Evolutionary conservation across 2,888 invertebrate genomes (phyloP), one percentile per base, ranked within the genome.

Genomic region (Dasysyrphus tricinctus): DNA sequence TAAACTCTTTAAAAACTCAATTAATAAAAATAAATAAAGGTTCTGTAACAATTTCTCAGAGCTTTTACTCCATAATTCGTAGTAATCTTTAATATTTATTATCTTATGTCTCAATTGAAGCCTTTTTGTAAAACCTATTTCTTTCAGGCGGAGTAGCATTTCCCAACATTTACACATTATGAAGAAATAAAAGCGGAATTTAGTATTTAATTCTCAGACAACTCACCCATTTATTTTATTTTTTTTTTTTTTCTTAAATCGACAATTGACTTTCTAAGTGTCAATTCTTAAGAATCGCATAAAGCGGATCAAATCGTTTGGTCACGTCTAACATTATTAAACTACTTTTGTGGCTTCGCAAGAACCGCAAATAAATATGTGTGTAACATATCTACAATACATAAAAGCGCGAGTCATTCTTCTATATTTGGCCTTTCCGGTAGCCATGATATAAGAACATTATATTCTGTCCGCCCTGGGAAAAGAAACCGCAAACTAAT

Each of bases 401-500:
- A 19, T 49, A 49, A 29, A 61, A 5, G 32, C 3, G 8, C 61
- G 67, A 85, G 69, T 85, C 77, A 77, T 7, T 29, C 14, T 34
- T 19, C 54, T 34, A 47, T 42, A 69, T 70, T 70, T 39, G 70
- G 72, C 44, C 51, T 57, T 69, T 69, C 59, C 56, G 61, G 67
- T 49, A 77, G 42, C 11, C 42, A 34, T 44, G 5, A 57, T 16
- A 34, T 57, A 61, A 34, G 7, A 39, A 29, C 37, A 63, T n/a
- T n/a, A n/a, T 24, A 24, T 3, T 51, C 65, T n/a, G 32, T 14
- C 63, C 42, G 72, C 37, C 37, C 65, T 73, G 61, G 6, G 32
- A 42, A 57, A 37, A 67, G 76, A 84, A 85, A 85, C 85, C 85
- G 47, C 84, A 80, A 81, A 51, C 39, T 54, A 54, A 73, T 74